Percentiles rank a stretch among this genome's conserved stretches.
These are phyloP conservation scores for Cryptus armator DNA, from an alignment of 2,888 invertebrate genomes.

Conservation along the genomic window DNA sequence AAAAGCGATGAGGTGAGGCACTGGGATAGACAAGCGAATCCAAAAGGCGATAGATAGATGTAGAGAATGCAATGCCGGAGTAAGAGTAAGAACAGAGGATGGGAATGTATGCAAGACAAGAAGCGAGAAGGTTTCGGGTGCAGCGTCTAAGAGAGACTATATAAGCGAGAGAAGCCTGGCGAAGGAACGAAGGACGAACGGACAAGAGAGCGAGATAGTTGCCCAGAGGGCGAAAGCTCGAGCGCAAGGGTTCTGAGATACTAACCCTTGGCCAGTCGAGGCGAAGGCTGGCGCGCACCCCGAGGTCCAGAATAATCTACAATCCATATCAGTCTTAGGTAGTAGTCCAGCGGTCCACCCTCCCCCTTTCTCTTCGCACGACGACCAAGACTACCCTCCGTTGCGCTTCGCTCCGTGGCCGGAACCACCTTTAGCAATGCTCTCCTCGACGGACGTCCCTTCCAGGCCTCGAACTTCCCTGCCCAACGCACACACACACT, in stretches of 20 bases:
- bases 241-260: conserved; percentile 77
- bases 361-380: conserved; percentile 60
- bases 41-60: conserved; percentile 59
- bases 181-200: conserved; percentile 74
- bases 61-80: conserved; percentile 51
- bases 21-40: conserved; percentile 73
- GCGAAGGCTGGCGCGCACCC: conserved; percentile 76
- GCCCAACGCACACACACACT: conserved; percentile 30
- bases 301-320: conserved; percentile 85
- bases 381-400: conserved; percentile 62
- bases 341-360: conserved; percentile 76
- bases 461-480: conserved; percentile 70
- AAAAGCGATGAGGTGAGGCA: conserved; percentile 53
- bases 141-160: conserved; percentile 61
- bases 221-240: conserved; percentile 65
- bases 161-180: conserved; percentile 59
- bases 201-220: conserved; percentile 36
- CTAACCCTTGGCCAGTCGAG: conserved; percentile 83
- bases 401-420: conserved; percentile 63
- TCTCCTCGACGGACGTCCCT: conserved; percentile 69
- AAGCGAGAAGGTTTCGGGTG: conserved; percentile 64
- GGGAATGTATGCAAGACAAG: conserved; percentile 62
- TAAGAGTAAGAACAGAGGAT: conserved; percentile 55
- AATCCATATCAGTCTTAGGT: conserved; percentile 85
- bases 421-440: conserved; percentile 80